phyloP scores from a whole-genome alignment of 2,113 vertebrate species.

The Odontesthes bonariensis region DNA sequence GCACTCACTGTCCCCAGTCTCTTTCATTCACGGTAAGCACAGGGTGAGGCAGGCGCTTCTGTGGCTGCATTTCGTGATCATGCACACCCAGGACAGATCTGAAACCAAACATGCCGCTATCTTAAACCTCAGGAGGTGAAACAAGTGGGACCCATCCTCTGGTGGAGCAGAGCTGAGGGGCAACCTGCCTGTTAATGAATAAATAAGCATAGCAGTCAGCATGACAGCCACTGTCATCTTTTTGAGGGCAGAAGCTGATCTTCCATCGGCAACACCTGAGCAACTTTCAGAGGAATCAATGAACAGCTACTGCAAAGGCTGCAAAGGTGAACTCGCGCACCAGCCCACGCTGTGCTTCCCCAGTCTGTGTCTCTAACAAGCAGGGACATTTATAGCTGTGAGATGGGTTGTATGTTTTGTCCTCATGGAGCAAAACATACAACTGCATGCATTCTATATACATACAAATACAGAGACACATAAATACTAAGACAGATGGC shows the following conservation, averaged over 20 bases:
- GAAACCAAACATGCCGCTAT: constrained; percentile 15
- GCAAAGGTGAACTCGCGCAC: constrained; percentile 57
- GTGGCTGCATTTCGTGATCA: constrained; percentile 9
- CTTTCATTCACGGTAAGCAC: constrained; percentile 48
- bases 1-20: constrained; percentile 45
- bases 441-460: background rate
- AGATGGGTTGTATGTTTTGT: constrained; percentile 2
- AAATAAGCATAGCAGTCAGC: constrained; percentile 64
- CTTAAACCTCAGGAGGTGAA: constrained; percentile 59
- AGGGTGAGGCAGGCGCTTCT: background rate
- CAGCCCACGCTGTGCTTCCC: constrained; percentile 8
- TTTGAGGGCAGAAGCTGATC: constrained; percentile 63
- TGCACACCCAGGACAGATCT: constrained; percentile 17
- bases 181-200: constrained; percentile 63
- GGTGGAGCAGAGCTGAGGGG: constrained; percentile 33
- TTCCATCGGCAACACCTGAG: constrained; percentile 63
- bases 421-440: constrained; percentile 2
- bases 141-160: constrained; percentile 51
- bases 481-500: background rate
- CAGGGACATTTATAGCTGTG: constrained; percentile 19
- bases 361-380: constrained; percentile 40
- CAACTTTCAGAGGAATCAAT: constrained; percentile 65
- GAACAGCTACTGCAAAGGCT: constrained; percentile 38
- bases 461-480: constrained; percentile 36
- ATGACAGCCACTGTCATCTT: constrained; percentile 53